phyloP scores from a whole-genome alignment of 1,140 invertebrate species.

The Trichonephila clavata region DNA sequence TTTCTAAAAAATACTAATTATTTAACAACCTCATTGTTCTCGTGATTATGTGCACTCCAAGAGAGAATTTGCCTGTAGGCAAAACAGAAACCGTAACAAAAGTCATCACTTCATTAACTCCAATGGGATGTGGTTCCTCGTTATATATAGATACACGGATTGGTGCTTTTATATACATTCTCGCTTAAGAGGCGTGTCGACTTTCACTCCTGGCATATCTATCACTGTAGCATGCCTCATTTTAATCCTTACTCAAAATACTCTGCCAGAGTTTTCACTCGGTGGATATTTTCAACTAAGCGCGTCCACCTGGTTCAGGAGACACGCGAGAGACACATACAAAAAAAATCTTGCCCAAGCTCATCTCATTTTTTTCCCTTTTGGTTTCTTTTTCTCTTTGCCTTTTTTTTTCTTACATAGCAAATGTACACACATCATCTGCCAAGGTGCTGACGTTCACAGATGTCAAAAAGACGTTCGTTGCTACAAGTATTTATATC shows the following conservation, averaged over 20 bases:
- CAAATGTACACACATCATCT: conserved; percentile 62
- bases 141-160: neutral
- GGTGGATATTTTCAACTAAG: conserved; percentile 60
- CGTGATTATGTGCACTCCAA: neutral
- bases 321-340: conserved; percentile 22
- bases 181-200: neutral
- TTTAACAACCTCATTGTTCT: neutral
- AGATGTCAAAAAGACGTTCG: conserved; percentile 70
- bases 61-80: neutral
- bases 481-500: conserved; percentile 72
- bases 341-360: neutral
- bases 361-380: neutral
- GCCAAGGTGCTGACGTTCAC: conserved; percentile 71
- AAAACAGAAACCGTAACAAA: neutral
- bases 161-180: neutral
- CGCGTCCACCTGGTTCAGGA: conserved; percentile 45
- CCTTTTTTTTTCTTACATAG: conserved; percentile 1
- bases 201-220: neutral
- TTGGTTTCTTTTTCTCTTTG: neutral
- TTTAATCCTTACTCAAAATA: conserved; percentile 56
- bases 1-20: neutral
- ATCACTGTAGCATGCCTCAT: conserved; percentile 5
- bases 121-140: neutral
- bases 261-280: neutral
- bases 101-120: conserved; percentile 4